Conservation (phyloP, 1,140 invertebrate genomes). For the Carposina sasakii region DNA sequence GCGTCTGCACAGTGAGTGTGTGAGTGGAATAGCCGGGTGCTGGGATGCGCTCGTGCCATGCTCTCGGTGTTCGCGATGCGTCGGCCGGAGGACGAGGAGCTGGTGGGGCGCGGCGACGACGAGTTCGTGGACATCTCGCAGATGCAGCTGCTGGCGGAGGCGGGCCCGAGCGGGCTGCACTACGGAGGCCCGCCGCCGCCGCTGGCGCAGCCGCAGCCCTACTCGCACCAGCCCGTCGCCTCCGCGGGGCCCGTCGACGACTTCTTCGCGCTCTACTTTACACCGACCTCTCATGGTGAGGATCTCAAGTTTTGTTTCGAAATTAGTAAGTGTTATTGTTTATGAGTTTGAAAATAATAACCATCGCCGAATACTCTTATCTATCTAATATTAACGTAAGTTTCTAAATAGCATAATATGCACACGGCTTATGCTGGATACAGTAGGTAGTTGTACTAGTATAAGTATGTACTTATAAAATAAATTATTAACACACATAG, state of each 20-base stretch:
- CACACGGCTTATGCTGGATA: too few species aligned
- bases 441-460: too few species aligned
- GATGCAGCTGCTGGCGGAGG: constrained; percentile 74
- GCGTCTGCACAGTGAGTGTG: constrained; percentile 21
- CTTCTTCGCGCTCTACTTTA: constrained; percentile 60
- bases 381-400: too few species aligned
- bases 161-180: constrained; percentile 63
- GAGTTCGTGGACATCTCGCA: constrained; percentile 77
- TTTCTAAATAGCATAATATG: too few species aligned
- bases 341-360: too few species aligned
- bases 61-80: constrained; percentile 68
- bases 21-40: constrained; percentile 40
- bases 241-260: constrained; percentile 49
- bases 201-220: constrained; percentile 62
- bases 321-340: too few species aligned
- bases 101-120: constrained; percentile 64
- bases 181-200: constrained; percentile 58
- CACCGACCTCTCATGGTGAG: constrained; percentile 54
- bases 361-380: too few species aligned
- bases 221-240: constrained; percentile 33
- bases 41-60: constrained; percentile 67
- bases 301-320: too few species aligned
- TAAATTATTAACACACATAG: too few species aligned
- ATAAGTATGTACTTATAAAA: too few species aligned
- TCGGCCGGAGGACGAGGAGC: constrained; percentile 67